Base-by-base conservation (phyloP, 2,113 vertebrate genomes). In the Macquaria ambigua region DNA sequence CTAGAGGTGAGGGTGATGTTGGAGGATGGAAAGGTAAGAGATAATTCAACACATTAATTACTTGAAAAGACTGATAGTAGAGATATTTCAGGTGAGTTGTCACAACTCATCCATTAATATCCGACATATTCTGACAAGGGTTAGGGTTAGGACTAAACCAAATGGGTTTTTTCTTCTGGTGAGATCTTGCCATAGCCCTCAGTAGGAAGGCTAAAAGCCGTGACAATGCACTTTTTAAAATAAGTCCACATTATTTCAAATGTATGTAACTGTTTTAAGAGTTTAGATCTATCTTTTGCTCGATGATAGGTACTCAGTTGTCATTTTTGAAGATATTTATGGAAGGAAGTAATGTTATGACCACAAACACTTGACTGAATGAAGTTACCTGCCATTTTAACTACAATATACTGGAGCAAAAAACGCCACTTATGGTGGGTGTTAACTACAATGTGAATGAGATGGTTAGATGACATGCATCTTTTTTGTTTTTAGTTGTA, bases 141-240 rank as follows among this genome's bases (percentile, higher is more conserved):
- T n/a, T n/a, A n/a, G n/a, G n/a, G n/a, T n/a, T n/a, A n/a, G n/a
- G 79, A 81, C 61, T 64, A 53, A 91, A 86, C 50, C 79, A 84
- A 52, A 81, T 25, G 48, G 48, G 1, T 43, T 52, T 76, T 66
- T 74, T 80, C 66, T 73, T 67, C 55, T 84, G 74, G 28, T 67
- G 50, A 64, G 61, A 39, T 68, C 46, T 75, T 56, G 20, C 28
- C 59, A 41, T 16, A 14, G 50, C 43, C n/a, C 39, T 56, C 58
- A 82, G 77, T 63, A 69, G 46, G 43, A 80, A 41, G 56, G 48
- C 50, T 74, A n/a, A 34, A 71, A 70, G 80, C 75, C 10, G n/a
- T 43, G 2, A 74, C 25, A n/a, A 86, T 86, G 91, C 93, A 94
- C 93, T 95, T 95, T 89, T 66, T 34, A 62, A 82, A 39, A 83